Evolutionary conservation across 2,113 vertebrate species (phyloP).

Genomic region (Morone saxatilis): DNA sequence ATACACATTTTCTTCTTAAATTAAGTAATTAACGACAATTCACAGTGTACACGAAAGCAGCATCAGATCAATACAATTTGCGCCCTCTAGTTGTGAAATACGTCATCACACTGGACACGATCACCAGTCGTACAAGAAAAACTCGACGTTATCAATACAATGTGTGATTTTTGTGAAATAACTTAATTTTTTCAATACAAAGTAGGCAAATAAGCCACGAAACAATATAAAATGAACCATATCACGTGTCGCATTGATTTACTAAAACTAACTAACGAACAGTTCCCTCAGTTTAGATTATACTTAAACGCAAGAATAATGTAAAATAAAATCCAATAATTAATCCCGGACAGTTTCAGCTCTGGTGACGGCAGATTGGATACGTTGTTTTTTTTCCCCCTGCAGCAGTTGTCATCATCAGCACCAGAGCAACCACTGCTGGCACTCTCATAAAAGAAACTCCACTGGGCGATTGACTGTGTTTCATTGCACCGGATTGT

Average conservation of each 20-base stretch:
- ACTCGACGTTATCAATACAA: too few species aligned
- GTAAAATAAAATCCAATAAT: not conserved
- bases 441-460: conserved; percentile 72
- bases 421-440: conserved; percentile 72
- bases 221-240: not conserved
- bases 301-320: not conserved
- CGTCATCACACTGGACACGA: not conserved
- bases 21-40: not conserved
- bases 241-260: not conserved
- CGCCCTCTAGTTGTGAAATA: conserved; percentile 7
- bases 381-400: not conserved
- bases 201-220: not conserved
- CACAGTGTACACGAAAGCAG: not conserved
- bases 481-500: conserved; percentile 69
- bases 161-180: too few species aligned
- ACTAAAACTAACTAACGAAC: not conserved
- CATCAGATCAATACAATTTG: not conserved
- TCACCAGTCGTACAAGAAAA: not conserved
- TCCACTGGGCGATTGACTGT: conserved; percentile 38
- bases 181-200: not conserved
- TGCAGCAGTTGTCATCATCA: conserved; percentile 35
- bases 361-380: not conserved
- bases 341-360: not conserved
- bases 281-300: not conserved
- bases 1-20: too few species aligned